phyloP scores from a whole-genome alignment of 2,113 vertebrate genomes.

The Ctenodactylus gundi region DNA sequence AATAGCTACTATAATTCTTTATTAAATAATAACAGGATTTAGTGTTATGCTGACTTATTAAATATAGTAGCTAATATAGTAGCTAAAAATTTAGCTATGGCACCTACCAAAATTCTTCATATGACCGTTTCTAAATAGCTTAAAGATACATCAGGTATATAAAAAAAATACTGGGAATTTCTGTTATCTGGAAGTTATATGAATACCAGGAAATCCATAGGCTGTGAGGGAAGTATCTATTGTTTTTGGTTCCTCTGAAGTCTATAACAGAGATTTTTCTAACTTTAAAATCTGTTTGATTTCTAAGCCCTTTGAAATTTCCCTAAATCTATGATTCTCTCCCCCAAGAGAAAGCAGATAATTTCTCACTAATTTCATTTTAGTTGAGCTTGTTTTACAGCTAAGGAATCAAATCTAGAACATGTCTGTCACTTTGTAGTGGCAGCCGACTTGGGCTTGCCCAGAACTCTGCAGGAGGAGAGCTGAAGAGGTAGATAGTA shows the following conservation, averaged over 20 bases:
- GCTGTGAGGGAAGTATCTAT: background rate
- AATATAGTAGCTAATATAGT: slow-evolving; percentile 41
- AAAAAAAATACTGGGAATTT: background rate
- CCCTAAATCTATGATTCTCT: background rate
- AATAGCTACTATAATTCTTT: slow-evolving; percentile 46
- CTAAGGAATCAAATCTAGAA: background rate
- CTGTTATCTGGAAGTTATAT: background rate
- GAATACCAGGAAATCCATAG: background rate
- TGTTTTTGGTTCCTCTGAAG: slow-evolving; percentile 2
- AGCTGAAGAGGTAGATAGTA: background rate
- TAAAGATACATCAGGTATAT: slow-evolving; percentile 28
- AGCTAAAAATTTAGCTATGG: background rate
- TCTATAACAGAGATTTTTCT: slow-evolving; percentile 26
- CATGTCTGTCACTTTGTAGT: background rate
- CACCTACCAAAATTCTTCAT: slow-evolving; percentile 13
- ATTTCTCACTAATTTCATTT: background rate
- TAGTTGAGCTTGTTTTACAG: background rate
- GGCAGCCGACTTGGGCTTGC: background rate
- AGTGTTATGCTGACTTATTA: slow-evolving; percentile 29
- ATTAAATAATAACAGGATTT: slow-evolving; percentile 12
- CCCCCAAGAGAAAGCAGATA: background rate
- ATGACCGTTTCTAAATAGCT: slow-evolving; percentile 37
- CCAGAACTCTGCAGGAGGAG: background rate
- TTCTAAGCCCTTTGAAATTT: slow-evolving; percentile 11
- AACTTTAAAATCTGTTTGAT: background rate